A percentile compares a stretch with the other conserved stretches of the same genome.
These are phyloP conservation scores for Triplophysa rosa DNA, from an alignment of 2,113 vertebrate genomes.

Conservation along the genomic window DNA sequence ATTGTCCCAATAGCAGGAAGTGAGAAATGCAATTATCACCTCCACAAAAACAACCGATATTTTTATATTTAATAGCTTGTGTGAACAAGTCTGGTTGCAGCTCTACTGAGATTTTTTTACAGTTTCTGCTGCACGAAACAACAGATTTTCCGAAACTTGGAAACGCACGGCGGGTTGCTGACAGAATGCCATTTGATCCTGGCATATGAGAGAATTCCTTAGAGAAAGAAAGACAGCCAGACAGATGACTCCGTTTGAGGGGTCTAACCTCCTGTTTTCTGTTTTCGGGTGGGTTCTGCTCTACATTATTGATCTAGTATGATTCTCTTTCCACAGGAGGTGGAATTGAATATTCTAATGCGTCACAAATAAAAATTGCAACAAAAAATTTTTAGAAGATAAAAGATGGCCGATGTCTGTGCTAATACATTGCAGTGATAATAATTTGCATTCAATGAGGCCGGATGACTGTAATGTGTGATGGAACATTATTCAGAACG, in stretches of 20 bases:
- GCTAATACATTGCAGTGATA: slow-evolving; percentile 31
- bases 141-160: neutral
- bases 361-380: neutral
- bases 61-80: neutral
- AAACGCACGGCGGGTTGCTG: slow-evolving; percentile 18
- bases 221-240: slow-evolving; percentile 25
- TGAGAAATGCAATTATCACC: slow-evolving; percentile 37
- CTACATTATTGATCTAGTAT: slow-evolving; percentile 33
- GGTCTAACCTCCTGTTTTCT: slow-evolving; percentile 15
- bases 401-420: slow-evolving; percentile 6
- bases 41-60: slow-evolving; percentile 1
- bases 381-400: neutral
- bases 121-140: slow-evolving; percentile 1
- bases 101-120: neutral
- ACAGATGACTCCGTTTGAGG: slow-evolving; percentile 31
- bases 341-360: neutral
- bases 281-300: neutral
- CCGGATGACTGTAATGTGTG: slow-evolving; percentile 11
- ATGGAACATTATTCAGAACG: slow-evolving; percentile 26
- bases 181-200: slow-evolving; percentile 41
- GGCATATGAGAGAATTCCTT: slow-evolving; percentile 30
- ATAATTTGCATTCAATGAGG: slow-evolving; percentile 32
- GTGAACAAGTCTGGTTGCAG: neutral
- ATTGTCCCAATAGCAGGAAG: slow-evolving; percentile 2
- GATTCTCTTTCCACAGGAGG: slow-evolving; percentile 18